phyloP scores from a whole-genome alignment of 2,113 vertebrate species.

The Egretta garzetta region DNA sequence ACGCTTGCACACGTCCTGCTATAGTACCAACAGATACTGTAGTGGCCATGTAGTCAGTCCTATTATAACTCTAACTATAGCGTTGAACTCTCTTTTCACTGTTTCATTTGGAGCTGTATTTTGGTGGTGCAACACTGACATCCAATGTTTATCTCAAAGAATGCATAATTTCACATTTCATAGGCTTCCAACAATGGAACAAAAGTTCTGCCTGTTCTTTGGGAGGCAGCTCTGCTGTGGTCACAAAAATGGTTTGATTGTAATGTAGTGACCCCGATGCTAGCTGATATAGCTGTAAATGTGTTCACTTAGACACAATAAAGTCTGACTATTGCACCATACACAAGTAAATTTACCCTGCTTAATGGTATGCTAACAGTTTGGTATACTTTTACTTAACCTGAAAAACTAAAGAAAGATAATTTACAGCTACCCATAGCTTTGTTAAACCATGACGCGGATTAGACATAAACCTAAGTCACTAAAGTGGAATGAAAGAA shows the following conservation, averaged over 20 bases:
- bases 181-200: neutral
- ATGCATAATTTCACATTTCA: constrained; percentile 11
- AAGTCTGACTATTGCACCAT: neutral
- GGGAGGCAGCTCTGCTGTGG: neutral
- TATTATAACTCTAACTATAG: neutral
- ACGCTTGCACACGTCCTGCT: neutral
- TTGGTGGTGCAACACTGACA: constrained; percentile 64
- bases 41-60: neutral
- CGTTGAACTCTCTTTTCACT: neutral
- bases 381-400: neutral
- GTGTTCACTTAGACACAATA: neutral
- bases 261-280: neutral
- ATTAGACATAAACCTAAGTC: neutral
- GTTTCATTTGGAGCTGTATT: neutral
- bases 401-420: neutral
- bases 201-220: neutral
- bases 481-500: neutral
- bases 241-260: neutral
- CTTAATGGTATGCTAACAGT: neutral
- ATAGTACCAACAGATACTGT: neutral
- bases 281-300: neutral
- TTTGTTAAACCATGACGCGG: neutral
- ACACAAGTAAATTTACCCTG: neutral
- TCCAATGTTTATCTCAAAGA: constrained; percentile 31
- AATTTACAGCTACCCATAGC: neutral